Base-by-base conservation (phyloP, 2,113 vertebrate species). In the Hippocampus abdominalis region DNA sequence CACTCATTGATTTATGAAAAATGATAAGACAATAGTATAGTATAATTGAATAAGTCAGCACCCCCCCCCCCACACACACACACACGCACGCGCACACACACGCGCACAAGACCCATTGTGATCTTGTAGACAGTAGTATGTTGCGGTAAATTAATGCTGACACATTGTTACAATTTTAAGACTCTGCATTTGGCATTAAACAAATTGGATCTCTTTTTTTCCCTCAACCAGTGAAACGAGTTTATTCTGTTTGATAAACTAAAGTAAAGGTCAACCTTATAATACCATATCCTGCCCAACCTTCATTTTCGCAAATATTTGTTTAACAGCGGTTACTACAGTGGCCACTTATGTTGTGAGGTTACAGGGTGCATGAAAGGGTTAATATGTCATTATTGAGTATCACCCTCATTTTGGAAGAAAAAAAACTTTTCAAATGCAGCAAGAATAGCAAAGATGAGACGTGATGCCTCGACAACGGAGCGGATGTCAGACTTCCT, bases 401-500 rank as follows among this genome's bases (percentile, higher is more conserved):
- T 44, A 44, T 3, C 36, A 36, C 57, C 5, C 18, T 70, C 1
- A 32, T 42, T 27, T 42, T 62, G 15, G 11, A 27, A 44, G n/a
- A 36, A 36, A 36, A 36, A 64, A 11, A 8, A 40, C 9, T 39
- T 40, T 32, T 32, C 29, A 15, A 40, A 39, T 61, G 13, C 2
- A 7, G 12, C 39, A 39, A 48, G 64, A 3, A 25, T 61, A 13
- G 15, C n/a, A 13, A 21, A 46, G 16, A 3, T 54, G 7, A 49
- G 46, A 70, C 36, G 18, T 69, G 40, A 56, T 66, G 29, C 27
- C 9, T 40, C 25, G 23, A 32, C 20, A 25, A 51, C 44, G 15
- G 9, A 71, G 44, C 75, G 68, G 36, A 66, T 61, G 62, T 46
- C 51, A 6, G 39, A n/a, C 49, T 13, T 3, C 42, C 42, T 12